Conservation (phyloP, 2,113 vertebrate genomes). For the Terrapene triunguis region DNA sequence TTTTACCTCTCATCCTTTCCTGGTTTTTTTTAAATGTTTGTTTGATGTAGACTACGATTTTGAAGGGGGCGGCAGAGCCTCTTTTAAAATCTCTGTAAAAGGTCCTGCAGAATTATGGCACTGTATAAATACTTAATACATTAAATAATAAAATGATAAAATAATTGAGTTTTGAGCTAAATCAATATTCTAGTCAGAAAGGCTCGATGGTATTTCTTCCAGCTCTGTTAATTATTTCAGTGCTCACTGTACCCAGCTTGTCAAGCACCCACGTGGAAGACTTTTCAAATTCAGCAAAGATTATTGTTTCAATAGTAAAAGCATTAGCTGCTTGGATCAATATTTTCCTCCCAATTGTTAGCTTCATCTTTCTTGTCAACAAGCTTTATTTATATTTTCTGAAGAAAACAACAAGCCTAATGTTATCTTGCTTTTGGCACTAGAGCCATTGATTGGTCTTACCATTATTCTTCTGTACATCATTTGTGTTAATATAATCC, state of each 20-base stretch:
- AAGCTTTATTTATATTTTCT: neutral
- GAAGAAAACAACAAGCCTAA: neutral
- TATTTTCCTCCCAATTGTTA: neutral
- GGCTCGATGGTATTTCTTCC: neutral
- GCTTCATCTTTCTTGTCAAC: neutral
- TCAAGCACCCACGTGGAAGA: neutral
- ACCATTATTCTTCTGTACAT: fast-evolving
- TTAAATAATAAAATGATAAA: neutral
- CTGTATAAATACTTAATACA: neutral
- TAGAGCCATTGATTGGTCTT: neutral
- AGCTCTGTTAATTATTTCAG: neutral
- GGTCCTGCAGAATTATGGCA: neutral
- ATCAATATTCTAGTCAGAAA: neutral
- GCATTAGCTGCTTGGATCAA: neutral
- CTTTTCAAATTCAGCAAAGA: neutral
- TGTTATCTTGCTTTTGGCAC: neutral
- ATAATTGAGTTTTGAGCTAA: neutral
- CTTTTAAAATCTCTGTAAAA: neutral
- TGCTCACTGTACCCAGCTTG: neutral
- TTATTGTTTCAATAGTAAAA: neutral
- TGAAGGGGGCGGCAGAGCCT: neutral
- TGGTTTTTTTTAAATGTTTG: neutral
- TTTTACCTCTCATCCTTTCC: neutral
- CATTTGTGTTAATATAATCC: neutral
- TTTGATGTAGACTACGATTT: neutral